Base-by-base conservation (phyloP, 2,888 invertebrate species). In the Melikaiella ostensackeni region DNA sequence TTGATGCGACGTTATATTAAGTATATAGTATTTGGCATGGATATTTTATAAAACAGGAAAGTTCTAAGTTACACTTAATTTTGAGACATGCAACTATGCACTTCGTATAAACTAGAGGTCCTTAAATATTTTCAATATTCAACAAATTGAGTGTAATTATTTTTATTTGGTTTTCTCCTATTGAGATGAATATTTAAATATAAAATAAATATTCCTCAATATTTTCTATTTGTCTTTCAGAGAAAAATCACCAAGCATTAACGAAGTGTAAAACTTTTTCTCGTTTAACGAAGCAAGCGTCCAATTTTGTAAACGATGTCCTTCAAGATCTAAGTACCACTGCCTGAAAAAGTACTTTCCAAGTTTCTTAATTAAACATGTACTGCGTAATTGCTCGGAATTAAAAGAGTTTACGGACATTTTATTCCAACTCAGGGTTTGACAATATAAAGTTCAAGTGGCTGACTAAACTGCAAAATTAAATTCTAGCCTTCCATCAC, bases 291-390 rank as follows among this genome's bases (percentile, higher is more conserved):
- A 50, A 50, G 4, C 33, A 30, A 50, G 21, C 7, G 5, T 16
- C 24, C 27, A 57, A 21, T 57, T 57, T 57, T 57, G 24, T 57
- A n/a, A 55, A 21, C 55, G 7, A 55, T 21, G 7, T 55, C 19
- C 19, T 55, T 24, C 0, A 57, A 57, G 11, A 57, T 50, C 11
- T 57, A 46, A 46, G 11, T 19, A 30, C 46, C 66, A 70, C 46
- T 50, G 27, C 27, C 46, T 70, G 30, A 46, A 46, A 38, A 70
- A 46, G 30, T 70, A 70, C n/a, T 70, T 50, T 46, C 24, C 46
- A 46, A 70, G 46, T 70, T 70, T 70, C 11, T 46, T 70, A 70
- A 70, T 70, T 70, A 33, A 70, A 70, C 50, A 55, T 50, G 70
- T 70, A 50, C 46, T 27, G 66, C 46, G 13, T 50, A 50, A 46